phyloP scores from a whole-genome alignment of 2,888 invertebrate genomes.

The Agriopis aurantiaria region DNA sequence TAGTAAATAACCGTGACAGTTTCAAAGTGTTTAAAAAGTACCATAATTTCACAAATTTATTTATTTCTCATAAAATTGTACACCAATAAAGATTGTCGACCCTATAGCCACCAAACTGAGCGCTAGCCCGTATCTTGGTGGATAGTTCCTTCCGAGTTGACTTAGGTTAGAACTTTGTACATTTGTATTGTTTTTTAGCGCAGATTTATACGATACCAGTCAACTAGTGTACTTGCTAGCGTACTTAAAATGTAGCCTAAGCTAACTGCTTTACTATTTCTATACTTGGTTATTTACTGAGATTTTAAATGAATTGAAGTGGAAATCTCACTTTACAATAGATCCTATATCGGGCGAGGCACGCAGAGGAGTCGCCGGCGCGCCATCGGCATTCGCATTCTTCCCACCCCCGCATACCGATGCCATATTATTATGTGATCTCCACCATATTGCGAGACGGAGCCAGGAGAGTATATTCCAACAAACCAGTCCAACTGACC shows the following conservation, averaged over 20 bases:
- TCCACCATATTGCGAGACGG: constrained; percentile 40
- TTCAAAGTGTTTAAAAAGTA: constrained; percentile 1
- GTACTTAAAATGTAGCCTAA: too few species aligned
- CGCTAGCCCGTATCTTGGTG: too few species aligned
- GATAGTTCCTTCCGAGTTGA: too few species aligned
- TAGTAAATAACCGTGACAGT: neutral
- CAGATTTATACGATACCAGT: neutral
- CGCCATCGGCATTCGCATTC: constrained; percentile 79
- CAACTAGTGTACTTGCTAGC: too few species aligned
- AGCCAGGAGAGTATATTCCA: constrained; percentile 15
- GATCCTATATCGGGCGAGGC: constrained; percentile 31
- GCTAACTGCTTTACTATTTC: neutral
- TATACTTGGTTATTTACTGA: neutral
- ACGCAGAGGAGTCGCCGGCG: constrained; percentile 51
- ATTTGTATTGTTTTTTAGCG: too few species aligned
- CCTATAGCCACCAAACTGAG: too few species aligned
- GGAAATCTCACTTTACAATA: constrained; percentile 23
- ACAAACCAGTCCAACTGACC: constrained; percentile 2
- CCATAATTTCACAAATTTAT: too few species aligned
- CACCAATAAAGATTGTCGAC: too few species aligned
- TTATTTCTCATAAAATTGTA: too few species aligned
- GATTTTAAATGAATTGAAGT: neutral
- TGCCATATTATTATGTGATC: constrained; percentile 84
- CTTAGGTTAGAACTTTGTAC: too few species aligned
- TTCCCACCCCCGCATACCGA: constrained; percentile 80